Percentiles rank a stretch among this genome's conserved stretches.
phyloP scores from a whole-genome alignment of 2,797 vertebrate species.

The Smutsia gigantea region DNA sequence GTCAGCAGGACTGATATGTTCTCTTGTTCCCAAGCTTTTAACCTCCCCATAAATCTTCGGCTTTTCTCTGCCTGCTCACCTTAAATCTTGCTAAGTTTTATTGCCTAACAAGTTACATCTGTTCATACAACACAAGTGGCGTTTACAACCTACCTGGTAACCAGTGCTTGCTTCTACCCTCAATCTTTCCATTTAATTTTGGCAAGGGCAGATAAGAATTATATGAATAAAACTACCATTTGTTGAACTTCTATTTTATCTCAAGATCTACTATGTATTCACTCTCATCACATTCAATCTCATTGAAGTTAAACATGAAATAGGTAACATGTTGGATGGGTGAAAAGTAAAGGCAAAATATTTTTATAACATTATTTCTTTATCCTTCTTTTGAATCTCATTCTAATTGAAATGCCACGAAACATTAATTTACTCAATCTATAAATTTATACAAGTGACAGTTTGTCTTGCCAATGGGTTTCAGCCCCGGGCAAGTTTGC shows the following conservation, averaged over 20 bases:
- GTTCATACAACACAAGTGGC: slow-evolving; percentile 13
- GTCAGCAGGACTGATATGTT: slow-evolving; percentile 18
- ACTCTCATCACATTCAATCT: slow-evolving; percentile 36
- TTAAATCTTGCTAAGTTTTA: slow-evolving; percentile 57
- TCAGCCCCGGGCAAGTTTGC: too few species aligned
- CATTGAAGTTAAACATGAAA: slow-evolving; percentile 31
- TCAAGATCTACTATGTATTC: not conserved
- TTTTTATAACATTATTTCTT: slow-evolving; percentile 11
- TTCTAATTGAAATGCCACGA: slow-evolving; percentile 42
- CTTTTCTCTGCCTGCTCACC: not conserved
- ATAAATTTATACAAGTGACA: slow-evolving; percentile 13
- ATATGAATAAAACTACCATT: slow-evolving; percentile 44
- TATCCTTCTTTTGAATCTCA: slow-evolving; percentile 11
- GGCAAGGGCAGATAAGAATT: slow-evolving; percentile 42
- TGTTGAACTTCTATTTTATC: slow-evolving; percentile 43
- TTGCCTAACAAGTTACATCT: slow-evolving; percentile 48
- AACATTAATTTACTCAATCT: slow-evolving; percentile 41
- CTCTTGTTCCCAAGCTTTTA: slow-evolving; percentile 25
- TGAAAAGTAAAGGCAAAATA: slow-evolving; percentile 35
- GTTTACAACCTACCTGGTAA: slow-evolving; percentile 2
- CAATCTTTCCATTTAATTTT: not conserved
- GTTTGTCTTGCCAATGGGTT: too few species aligned
- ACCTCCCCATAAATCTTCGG: slow-evolving; percentile 39
- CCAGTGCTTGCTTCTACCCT: not conserved
- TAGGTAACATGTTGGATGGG: not conserved